Conservation (phyloP, 2,797 vertebrate species). For the Phyllotis vaccarum region DNA sequence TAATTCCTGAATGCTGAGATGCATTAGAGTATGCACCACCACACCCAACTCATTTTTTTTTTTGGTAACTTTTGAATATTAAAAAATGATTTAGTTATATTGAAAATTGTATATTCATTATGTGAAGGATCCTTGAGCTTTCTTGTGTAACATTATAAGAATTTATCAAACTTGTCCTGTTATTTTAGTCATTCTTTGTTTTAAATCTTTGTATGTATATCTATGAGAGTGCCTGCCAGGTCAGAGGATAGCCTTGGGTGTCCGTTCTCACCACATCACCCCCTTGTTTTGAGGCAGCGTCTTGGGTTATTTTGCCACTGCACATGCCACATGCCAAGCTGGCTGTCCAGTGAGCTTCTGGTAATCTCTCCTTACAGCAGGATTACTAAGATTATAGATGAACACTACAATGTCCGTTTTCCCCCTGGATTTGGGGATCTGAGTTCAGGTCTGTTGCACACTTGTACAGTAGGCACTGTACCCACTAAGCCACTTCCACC, state of each 20-base stretch:
- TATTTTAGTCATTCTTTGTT: slow-evolving; percentile 21
- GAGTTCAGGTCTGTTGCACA: neutral
- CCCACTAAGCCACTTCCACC: neutral
- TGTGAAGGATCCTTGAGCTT: slow-evolving; percentile 2
- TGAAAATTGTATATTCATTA: neutral
- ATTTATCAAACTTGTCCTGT: neutral
- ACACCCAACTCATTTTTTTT: neutral
- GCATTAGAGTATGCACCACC: neutral
- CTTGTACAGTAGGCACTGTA: neutral
- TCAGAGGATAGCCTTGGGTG: neutral
- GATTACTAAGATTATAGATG: neutral
- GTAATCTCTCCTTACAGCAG: neutral
- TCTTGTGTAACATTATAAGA: neutral
- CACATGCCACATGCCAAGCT: neutral
- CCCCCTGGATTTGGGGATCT: neutral
- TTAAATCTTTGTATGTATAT: neutral
- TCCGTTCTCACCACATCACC: neutral
- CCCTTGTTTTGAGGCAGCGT: neutral
- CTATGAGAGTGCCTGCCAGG: neutral
- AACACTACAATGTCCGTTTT: neutral
- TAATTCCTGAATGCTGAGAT: neutral
- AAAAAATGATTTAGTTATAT: neutral
- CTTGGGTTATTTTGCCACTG: neutral
- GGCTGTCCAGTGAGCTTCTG: neutral
- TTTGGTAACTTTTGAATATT: slow-evolving; percentile 37